Evolutionary conservation across 2,888 invertebrate species (phyloP).

Genomic region (Muschampia plurimacula): DNA sequence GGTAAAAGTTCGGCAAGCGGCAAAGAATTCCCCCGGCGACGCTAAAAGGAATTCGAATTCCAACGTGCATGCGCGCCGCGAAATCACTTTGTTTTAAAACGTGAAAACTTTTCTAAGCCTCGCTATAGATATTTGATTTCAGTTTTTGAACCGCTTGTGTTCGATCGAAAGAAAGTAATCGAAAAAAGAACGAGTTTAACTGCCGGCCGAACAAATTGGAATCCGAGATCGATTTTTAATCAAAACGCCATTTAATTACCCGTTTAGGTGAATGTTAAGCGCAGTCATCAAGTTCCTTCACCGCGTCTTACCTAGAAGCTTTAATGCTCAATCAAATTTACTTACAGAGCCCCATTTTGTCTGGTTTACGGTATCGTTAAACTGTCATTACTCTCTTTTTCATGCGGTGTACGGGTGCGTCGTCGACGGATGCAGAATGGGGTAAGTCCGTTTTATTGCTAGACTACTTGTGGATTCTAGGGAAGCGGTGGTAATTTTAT

Average conservation of each 20-base stretch:
- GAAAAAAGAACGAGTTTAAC: slow-evolving; percentile 5
- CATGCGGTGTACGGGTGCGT: slow-evolving; percentile 70
- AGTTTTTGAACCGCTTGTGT: neutral
- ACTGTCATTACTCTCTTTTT: slow-evolving; percentile 78
- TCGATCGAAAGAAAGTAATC: neutral
- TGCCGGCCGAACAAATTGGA: slow-evolving; percentile 7
- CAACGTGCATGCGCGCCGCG: neutral
- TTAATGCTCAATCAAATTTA: slow-evolving; percentile 74
- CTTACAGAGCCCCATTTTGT: slow-evolving; percentile 61
- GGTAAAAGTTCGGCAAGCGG: slow-evolving; percentile 2
- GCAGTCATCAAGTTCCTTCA: slow-evolving; percentile 17
- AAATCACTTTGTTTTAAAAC: slow-evolving; percentile 13
- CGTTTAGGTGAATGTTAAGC: slow-evolving; percentile 54
- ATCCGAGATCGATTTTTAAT: slow-evolving; percentile 25
- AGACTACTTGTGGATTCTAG: slow-evolving; percentile 71
- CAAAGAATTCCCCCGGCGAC: slow-evolving; percentile 5
- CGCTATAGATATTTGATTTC: slow-evolving; percentile 10
- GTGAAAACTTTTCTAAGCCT: neutral
- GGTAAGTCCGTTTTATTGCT: slow-evolving; percentile 80
- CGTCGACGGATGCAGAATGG: slow-evolving; percentile 81
- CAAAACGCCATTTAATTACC: slow-evolving; percentile 49
- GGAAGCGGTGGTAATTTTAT: slow-evolving; percentile 52
- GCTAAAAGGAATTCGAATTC: slow-evolving; percentile 10
- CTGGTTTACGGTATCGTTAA: slow-evolving; percentile 76
- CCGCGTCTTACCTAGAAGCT: slow-evolving; percentile 64